Base-by-base conservation (phyloP, 1,140 invertebrate genomes). In the Pinna nobilis region DNA sequence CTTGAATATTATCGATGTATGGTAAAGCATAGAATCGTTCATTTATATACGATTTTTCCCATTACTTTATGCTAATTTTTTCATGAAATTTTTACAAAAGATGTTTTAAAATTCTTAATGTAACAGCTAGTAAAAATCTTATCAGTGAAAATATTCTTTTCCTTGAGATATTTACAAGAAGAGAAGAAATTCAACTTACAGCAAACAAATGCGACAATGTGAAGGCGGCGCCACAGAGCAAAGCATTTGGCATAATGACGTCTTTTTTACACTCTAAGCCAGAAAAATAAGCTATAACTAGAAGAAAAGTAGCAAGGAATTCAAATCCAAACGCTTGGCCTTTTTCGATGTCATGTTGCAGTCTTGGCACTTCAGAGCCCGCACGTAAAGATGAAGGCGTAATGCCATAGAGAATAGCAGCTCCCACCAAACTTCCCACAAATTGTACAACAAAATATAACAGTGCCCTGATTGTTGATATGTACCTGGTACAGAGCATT, bases 201-300 rank as follows among this genome's bases (percentile, higher is more conserved):
- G 72, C 47, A 55, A 69, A 74, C 18, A 74, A 39, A 5, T 69
- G 65, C 35, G 72, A 67, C 25, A 63, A 49, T 28, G 63, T 37
- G 0, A 74, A n/a, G n/a, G 72, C 32, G n/a, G 69, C 28, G 20
- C 65, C 72, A 67, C 65, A 74, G 3, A 53, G 25, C 4, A 69
- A 11, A 18, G 47, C 23, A 6, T 74, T 65, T 18, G 72, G 59
- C 1, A 47, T 49, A 11, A 74, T 13, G 5, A 63, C 50, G 49
- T 69, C 65, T 30, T 63, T 74, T 53, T 69, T 74, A 35, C 35
- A 49, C 33, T 98, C 96, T 53, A 93, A 95, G 0, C 95, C 95
- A 0, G 93, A 94, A 78, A 95, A 95, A 18, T 98, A 94, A 6
- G 96, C 94, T 65, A 97, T 91, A 1, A 97, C 93, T 72, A 98